These are phyloP conservation scores for Fulmarus glacialis DNA, from an alignment of 2,113 vertebrate species.

Conservation along the genomic window DNA sequence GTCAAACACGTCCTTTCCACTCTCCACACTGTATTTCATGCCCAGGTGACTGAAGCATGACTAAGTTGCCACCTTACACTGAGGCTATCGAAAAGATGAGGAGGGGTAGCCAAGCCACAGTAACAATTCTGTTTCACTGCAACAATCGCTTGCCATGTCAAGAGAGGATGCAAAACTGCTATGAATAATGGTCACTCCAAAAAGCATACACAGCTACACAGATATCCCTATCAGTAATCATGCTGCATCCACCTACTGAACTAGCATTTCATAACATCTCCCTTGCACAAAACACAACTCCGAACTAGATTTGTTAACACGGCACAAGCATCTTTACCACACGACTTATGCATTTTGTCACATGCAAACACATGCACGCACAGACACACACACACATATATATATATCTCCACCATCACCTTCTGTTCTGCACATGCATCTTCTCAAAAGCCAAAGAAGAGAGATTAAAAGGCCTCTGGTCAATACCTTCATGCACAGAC, in stretches of 20 bases:
- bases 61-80: not conserved
- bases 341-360: not conserved
- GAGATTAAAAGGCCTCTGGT: not conserved
- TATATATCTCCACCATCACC: not conserved
- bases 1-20: not conserved
- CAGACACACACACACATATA: accelerated
- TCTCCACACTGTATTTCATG: not conserved
- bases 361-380: not conserved
- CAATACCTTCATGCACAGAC: not conserved
- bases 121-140: not conserved
- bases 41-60: not conserved
- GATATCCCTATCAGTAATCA: not conserved
- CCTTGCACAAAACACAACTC: not conserved
- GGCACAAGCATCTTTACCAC: not conserved
- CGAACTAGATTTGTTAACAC: not conserved
- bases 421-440: not conserved
- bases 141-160: not conserved
- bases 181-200: conserved; percentile 27
- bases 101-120: not conserved
- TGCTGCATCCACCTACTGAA: not conserved
- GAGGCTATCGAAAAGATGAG: conserved; percentile 4
- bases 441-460: not conserved
- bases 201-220: not conserved
- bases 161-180: conserved; percentile 39
- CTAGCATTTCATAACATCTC: not conserved